Evolutionary conservation across 2,888 invertebrate genomes (phyloP), one percentile per base, ranked within the genome.

Genomic region (Drosophila aldrichi): DNA sequence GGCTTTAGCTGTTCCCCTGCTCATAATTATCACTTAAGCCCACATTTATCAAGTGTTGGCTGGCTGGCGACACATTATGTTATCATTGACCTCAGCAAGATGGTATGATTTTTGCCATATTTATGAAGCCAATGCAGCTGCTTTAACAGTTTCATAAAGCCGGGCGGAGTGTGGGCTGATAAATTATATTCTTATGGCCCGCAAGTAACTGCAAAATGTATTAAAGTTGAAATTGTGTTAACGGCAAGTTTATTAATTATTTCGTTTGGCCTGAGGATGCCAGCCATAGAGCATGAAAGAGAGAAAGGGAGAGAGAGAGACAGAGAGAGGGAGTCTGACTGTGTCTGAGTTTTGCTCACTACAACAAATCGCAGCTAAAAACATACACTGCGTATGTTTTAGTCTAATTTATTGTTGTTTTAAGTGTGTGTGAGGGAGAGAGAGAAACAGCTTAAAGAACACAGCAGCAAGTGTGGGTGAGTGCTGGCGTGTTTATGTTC

Each of bases 211-310:
- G 85, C 62, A 70, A 78, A 85, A 75, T 77, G 72, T 59, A 80
- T 74, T 69, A 66, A 77, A 74, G 67, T 70, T 66, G 58, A 81
- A 81, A 74, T 76, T 85, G 78, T 82, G 82, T 80, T 76, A 80
- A 82, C 66, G 74, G 70, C 51, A 67, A 72, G 83, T 56, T 73
- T 67, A 81, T 80, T 84, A 84, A 86, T 88, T 86, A 88, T 86
- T 86, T 82, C 72, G 60, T 66, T 79, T 75, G 48, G 56, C 71
- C 78, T 66, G 44, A 60, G 81, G 69, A 66, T 51, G 7, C 54
- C 0, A 22, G 25, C 16, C 5, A 9, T 16, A 32, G 49, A 48
- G 7, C 22, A 56, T 14, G 7, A 40, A 16, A 18, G n/a, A 10
- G 20, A 36, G 29, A n/a, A 12, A 8, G 22, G 43, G 29, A n/a